Conservation (phyloP, 2,797 vertebrate genomes). For the Varecia variegata region DNA sequence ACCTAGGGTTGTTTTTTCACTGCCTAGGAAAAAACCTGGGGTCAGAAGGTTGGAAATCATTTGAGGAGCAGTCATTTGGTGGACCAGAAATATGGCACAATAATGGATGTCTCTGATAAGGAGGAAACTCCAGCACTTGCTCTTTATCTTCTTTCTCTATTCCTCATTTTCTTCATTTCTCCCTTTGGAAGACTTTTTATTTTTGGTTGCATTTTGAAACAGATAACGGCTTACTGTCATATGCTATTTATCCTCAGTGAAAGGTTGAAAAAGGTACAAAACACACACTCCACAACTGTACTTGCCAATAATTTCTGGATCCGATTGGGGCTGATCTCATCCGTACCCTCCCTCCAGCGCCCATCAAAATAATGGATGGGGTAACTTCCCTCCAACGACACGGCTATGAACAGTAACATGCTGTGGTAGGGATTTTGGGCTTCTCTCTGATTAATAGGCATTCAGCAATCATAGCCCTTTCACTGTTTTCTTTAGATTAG, state of each 20-base stretch:
- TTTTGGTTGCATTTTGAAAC: constrained; percentile 28
- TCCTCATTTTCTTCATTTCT: constrained; percentile 1
- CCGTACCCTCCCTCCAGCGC: constrained; percentile 60
- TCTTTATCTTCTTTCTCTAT: neutral
- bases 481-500: constrained; percentile 63
- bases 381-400: neutral
- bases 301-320: constrained; percentile 63
- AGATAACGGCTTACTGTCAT: constrained; percentile 29
- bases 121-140: neutral
- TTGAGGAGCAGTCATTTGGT: neutral
- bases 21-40: neutral
- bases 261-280: constrained; percentile 3
- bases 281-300: neutral
- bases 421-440: constrained; percentile 34
- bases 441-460: constrained; percentile 77
- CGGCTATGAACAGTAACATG: neutral
- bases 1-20: neutral
- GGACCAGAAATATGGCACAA: neutral
- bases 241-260: constrained; percentile 33
- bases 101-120: neutral
- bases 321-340: constrained; percentile 72
- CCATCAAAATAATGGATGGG: constrained; percentile 71
- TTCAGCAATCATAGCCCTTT: constrained; percentile 41
- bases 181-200: neutral
- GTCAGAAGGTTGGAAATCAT: neutral